phyloP scores from a whole-genome alignment of 2,797 vertebrate genomes.

The Gila robusta region DNA sequence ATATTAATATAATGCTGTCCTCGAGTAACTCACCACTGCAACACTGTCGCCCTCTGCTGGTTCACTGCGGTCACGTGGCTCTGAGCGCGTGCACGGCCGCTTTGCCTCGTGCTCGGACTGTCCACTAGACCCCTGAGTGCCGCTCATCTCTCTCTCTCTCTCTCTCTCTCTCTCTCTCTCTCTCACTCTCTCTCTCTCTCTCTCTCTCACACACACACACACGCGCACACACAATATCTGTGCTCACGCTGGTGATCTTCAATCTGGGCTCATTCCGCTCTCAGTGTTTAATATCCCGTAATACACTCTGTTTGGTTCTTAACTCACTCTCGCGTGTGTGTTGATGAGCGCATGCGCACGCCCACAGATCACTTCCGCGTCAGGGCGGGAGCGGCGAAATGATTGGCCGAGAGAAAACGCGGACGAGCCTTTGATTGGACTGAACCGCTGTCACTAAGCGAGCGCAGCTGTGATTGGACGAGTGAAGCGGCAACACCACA shows the following conservation, averaged over 20 bases:
- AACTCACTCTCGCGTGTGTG: too few relatives aligned
- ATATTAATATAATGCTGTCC: not conserved
- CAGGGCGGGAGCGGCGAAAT: not conserved
- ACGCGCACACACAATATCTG: not conserved
- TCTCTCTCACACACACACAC: too few relatives aligned
- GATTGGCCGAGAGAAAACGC: constrained; percentile 52
- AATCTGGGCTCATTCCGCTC: not conserved
- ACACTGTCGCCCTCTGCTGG: constrained; percentile 21
- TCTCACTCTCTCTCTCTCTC: not conserved
- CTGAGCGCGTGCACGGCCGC: constrained; percentile 1
- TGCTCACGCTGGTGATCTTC: not conserved
- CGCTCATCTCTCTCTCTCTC: constrained; percentile 25
- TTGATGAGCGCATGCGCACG: not conserved
- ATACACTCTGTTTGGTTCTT: not conserved
- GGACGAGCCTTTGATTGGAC: constrained; percentile 28
- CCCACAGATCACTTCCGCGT: constrained; percentile 35
- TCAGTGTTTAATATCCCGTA: too few relatives aligned
- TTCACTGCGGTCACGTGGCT: not conserved
- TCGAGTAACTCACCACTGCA: constrained; percentile 53
- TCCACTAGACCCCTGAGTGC: not conserved
- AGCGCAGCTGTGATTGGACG: not conserved
- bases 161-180: not conserved
- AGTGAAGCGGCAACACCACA: not conserved
- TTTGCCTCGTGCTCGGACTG: not conserved
- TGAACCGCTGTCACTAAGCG: not conserved